Evolutionary conservation across 2,888 invertebrate genomes (phyloP).

Genomic region (Alloscopus bannaensis): DNA sequence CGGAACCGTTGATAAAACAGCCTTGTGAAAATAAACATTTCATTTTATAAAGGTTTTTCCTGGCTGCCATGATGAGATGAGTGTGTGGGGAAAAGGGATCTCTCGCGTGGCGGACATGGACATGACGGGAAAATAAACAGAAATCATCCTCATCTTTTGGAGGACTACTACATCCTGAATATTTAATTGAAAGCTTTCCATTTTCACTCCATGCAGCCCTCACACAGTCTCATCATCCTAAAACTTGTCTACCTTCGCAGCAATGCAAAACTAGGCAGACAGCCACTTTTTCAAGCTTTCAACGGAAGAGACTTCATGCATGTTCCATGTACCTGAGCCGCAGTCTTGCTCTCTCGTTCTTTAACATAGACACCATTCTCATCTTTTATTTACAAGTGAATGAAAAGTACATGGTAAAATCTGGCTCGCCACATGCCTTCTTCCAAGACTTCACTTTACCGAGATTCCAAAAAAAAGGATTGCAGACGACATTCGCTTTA

Average conservation of each 20-base stretch:
- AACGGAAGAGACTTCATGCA: background rate
- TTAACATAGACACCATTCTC: background rate
- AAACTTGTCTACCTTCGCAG: too few relatives aligned
- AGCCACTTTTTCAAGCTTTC: too few relatives aligned
- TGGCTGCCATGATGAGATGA: background rate
- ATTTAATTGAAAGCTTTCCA: slow-evolving; percentile 30
- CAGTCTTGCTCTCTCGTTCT: background rate
- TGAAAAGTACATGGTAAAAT: too few relatives aligned
- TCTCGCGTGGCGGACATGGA: background rate
- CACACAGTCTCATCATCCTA: background rate
- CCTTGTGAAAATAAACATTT: slow-evolving; percentile 14
- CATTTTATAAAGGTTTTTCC: background rate
- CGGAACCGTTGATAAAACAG: background rate
- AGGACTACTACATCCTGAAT: slow-evolving; percentile 33
- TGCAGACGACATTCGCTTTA: too few relatives aligned
- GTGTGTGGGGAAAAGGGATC: background rate
- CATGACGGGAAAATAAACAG: background rate
- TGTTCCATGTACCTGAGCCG: background rate
- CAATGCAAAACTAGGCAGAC: too few relatives aligned
- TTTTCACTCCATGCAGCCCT: background rate
- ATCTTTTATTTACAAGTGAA: too few relatives aligned
- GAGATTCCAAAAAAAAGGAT: slow-evolving; percentile 16
- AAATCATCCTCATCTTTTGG: background rate
- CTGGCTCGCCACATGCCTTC: too few relatives aligned
- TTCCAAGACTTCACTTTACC: background rate